These are phyloP conservation scores for Arion vulgaris DNA, from an alignment of 1,140 invertebrate genomes.

Conservation along the genomic window DNA sequence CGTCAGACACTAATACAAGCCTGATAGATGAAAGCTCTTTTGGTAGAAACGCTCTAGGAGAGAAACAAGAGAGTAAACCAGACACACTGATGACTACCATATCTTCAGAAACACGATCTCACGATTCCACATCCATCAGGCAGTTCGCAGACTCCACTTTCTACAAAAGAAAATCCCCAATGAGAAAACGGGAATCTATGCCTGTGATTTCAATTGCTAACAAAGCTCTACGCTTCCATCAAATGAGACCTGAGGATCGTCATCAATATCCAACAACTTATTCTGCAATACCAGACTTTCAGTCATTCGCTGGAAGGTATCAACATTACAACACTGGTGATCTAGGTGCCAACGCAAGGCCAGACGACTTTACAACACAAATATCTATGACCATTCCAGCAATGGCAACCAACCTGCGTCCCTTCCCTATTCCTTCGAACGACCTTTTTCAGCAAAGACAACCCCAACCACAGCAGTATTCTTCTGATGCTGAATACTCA, in stretches of 20 bases:
- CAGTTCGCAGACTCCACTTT: not conserved
- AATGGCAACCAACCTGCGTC: constrained; percentile 27
- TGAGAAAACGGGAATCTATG: not conserved
- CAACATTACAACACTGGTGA: not conserved
- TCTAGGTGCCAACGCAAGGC: not conserved
- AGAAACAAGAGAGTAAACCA: not conserved
- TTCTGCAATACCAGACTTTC: not conserved
- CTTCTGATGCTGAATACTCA: not conserved
- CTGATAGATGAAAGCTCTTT: not conserved
- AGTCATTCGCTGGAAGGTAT: not conserved
- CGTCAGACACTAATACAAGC: not conserved
- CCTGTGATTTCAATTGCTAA: not conserved
- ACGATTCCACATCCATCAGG: not conserved
- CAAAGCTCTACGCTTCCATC: not conserved
- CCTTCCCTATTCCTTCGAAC: constrained; percentile 5
- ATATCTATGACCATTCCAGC: constrained; percentile 12
- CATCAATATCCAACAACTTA: not conserved
- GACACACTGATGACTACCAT: not conserved
- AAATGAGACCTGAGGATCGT: not conserved
- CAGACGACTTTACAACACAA: not conserved
- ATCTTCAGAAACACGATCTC: not conserved
- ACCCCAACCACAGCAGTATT: not conserved
- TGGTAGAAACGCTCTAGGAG: not conserved
- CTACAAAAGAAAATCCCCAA: not conserved
- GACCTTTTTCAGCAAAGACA: not conserved